A percentile compares a stretch with the other conserved stretches of the same genome.
Evolutionary conservation across 35 echinoderm and acorn worm genomes (phyloP).

Genomic region (Amphiura filiformis): DNA sequence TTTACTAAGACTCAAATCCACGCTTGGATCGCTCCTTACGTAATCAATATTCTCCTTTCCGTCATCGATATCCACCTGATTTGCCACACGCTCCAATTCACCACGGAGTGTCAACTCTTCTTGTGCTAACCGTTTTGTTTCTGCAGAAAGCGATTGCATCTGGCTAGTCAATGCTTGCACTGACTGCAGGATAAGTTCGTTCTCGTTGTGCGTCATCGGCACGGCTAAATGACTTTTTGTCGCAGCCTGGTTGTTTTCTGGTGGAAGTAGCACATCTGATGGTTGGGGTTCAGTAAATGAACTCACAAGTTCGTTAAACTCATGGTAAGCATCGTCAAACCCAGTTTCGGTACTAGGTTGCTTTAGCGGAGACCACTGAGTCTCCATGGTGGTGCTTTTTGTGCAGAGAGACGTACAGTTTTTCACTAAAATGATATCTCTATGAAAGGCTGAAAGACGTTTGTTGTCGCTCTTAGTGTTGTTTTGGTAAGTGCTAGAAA

Average conservation of each 20-base stretch:
- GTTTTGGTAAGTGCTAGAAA: too few relatives aligned
- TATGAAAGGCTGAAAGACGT: too few relatives aligned
- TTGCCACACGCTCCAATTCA: conserved; percentile 47
- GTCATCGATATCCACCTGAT: conserved; percentile 31
- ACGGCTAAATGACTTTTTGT: conserved; percentile 3
- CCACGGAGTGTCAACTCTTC: conserved; percentile 25
- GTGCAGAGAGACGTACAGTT: too few relatives aligned
- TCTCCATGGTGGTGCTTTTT: neutral
- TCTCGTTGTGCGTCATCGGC: neutral
- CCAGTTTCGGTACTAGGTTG: conserved; percentile 7
- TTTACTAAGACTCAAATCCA: neutral
- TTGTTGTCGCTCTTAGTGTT: too few relatives aligned
- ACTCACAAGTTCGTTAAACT: neutral
- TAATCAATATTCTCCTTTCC: neutral
- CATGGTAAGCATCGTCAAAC: neutral
- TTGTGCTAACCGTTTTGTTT: conserved; percentile 35
- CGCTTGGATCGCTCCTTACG: neutral
- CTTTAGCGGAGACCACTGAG: conserved; percentile 6
- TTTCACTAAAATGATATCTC: too few relatives aligned
- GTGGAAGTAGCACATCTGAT: neutral
- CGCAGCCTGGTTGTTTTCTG: neutral
- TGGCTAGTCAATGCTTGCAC: conserved; percentile 41
- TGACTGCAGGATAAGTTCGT: conserved; percentile 39
- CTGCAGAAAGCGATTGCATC: conserved; percentile 37
- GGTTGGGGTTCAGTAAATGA: neutral